phyloP scores from a whole-genome alignment of 2,113 vertebrate species.

The Plecturocebus donacophilus region DNA sequence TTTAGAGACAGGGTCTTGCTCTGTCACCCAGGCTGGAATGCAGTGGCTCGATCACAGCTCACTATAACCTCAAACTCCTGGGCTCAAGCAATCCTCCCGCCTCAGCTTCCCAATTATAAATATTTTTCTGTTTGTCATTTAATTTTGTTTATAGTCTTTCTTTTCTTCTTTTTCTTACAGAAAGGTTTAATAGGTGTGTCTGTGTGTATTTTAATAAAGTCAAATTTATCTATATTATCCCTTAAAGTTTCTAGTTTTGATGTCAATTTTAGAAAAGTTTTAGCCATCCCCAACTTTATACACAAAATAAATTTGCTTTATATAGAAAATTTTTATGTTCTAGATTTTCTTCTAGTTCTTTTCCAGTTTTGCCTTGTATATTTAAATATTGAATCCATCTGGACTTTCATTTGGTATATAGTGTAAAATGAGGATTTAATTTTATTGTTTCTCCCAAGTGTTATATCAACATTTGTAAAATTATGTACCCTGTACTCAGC shows the following conservation, averaged over 20 bases:
- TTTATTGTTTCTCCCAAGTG: neutral
- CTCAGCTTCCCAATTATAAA: too few relatives aligned
- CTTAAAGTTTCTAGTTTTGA: constrained; percentile 14
- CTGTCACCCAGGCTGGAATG: too few relatives aligned
- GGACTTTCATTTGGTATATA: neutral
- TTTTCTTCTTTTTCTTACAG: neutral
- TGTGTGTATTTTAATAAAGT: neutral
- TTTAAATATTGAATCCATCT: neutral
- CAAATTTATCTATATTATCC: constrained; percentile 11
- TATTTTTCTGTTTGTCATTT: constrained; percentile 1
- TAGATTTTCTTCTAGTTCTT: constrained; percentile 15
- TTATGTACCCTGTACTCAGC: neutral
- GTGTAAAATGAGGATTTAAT: neutral
- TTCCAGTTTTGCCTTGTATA: neutral
- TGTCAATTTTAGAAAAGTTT: neutral
- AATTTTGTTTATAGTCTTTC: neutral
- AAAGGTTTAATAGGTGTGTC: neutral
- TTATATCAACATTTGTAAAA: neutral
- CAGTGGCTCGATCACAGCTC: too few relatives aligned
- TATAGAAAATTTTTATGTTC: too few relatives aligned
- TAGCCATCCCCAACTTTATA: neutral
- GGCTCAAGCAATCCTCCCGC: too few relatives aligned
- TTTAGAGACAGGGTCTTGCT: too few relatives aligned
- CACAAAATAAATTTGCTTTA: neutral
- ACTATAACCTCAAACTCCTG: too few relatives aligned